phyloP scores from a whole-genome alignment of 64 coral and sea anemone genomes.

The Stichodactyla mertensii region DNA sequence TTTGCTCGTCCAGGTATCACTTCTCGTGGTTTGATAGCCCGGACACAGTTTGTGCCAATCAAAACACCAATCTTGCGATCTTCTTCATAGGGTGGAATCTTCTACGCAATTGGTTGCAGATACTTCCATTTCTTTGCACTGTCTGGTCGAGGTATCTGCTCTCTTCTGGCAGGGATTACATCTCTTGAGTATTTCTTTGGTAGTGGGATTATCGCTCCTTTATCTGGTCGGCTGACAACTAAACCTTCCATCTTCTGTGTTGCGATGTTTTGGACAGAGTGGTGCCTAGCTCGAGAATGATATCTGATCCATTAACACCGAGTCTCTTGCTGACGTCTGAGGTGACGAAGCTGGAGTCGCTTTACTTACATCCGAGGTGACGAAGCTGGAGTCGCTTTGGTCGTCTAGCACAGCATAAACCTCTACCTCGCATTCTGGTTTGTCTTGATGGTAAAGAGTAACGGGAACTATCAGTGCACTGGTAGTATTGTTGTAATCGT shows the following conservation, averaged over 20 bases:
- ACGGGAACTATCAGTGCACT: slow-evolving; percentile 33
- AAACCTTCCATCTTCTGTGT: slow-evolving; percentile 50
- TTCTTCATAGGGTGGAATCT: no score
- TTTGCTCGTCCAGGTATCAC: no score
- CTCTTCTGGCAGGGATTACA: slow-evolving; percentile 1
- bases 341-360: no score
- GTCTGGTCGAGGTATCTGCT: no score
- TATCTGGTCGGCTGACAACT: slow-evolving; percentile 30
- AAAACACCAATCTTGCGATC: no score
- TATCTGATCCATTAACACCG: slow-evolving; percentile 29
- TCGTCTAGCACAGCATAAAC: slow-evolving; percentile 61
- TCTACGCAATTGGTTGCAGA: no score
- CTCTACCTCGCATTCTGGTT: slow-evolving; percentile 15
- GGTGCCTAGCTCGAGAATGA: slow-evolving; percentile 29
- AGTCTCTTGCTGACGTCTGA: slow-evolving; percentile 32
- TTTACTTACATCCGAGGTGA: no score
- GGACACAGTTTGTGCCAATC: no score
- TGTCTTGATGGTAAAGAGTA: slow-evolving; percentile 20
- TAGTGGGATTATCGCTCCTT: slow-evolving; percentile 11
- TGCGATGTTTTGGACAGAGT: slow-evolving; percentile 27
- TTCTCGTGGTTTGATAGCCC: no score
- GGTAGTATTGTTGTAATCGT: slow-evolving; percentile 12
- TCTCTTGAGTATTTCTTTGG: slow-evolving; percentile 48
- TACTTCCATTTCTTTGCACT: no score
- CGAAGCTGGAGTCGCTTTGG: slow-evolving; percentile 1